Percentiles rank a stretch among this genome's conserved stretches.
phyloP scores from a whole-genome alignment of 2,113 vertebrate species.

The Octodon degus region DNA sequence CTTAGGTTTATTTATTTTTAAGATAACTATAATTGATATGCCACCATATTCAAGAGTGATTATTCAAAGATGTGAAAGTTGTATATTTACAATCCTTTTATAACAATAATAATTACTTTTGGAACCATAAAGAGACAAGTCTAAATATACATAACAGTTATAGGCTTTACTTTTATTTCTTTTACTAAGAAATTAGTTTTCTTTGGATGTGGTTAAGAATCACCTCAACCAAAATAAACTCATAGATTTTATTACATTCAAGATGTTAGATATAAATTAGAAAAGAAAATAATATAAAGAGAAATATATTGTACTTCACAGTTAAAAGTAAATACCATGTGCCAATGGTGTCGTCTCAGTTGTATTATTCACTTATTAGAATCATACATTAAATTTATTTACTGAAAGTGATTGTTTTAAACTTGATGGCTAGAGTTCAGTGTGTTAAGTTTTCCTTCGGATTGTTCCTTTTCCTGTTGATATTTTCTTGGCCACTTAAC shows the following conservation, averaged over 20 bases:
- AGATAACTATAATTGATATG: not conserved
- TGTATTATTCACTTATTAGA: not conserved
- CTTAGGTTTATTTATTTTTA: not conserved
- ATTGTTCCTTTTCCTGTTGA: not conserved
- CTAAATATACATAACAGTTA: not conserved
- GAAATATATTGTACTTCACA: not conserved
- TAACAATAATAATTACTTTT: conserved; percentile 20
- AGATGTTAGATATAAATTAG: not conserved
- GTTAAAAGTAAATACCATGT: not conserved
- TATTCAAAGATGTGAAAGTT: not conserved
- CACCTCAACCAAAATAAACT: not conserved
- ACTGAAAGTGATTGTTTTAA: not conserved
- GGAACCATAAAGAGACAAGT: not conserved
- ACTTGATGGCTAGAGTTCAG: not conserved
- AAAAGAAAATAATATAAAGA: not conserved
- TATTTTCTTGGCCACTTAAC: not conserved
- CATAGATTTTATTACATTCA: not conserved
- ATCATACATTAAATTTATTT: not conserved
- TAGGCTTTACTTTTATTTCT: not conserved
- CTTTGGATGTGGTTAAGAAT: not conserved
- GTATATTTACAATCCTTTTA: not conserved
- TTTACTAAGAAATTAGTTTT: not conserved
- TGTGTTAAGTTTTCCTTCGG: not conserved
- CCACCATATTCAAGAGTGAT: not conserved
- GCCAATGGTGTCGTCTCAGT: not conserved